phyloP scores from a whole-genome alignment of 2,797 vertebrate species.

The Taenioides sp. region DNA sequence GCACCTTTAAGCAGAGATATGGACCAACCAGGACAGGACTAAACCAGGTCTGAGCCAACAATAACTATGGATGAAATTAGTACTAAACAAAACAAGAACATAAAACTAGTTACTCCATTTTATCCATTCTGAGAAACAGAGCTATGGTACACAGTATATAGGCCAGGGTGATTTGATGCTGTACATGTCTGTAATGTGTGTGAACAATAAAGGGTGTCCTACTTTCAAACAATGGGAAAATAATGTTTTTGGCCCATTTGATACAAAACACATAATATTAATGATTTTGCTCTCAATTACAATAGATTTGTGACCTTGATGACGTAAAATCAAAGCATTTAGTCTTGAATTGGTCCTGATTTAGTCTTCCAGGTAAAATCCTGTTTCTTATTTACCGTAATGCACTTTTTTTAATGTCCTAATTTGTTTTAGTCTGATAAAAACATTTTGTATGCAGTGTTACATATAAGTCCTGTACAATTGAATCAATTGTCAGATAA shows the following conservation, averaged over 20 bases:
- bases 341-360: background rate
- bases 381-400: background rate
- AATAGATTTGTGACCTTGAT: background rate
- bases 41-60: background rate
- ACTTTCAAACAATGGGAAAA: constrained; percentile 2
- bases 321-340: background rate
- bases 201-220: background rate
- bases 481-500: background rate
- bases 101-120: too few species aligned
- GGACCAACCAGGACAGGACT: background rate
- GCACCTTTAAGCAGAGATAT: background rate
- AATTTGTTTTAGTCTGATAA: too few species aligned
- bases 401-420: background rate
- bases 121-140: too few species aligned
- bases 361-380: background rate
- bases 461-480: background rate
- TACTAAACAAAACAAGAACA: too few species aligned
- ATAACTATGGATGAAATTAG: too few species aligned
- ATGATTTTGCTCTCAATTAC: background rate
- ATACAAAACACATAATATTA: background rate
- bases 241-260: background rate
- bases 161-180: too few species aligned
- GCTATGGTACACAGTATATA: too few species aligned
- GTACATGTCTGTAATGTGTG: too few species aligned
- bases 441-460: background rate